Conservation (phyloP, 2,888 invertebrate species). For the Patella depressa region DNA sequence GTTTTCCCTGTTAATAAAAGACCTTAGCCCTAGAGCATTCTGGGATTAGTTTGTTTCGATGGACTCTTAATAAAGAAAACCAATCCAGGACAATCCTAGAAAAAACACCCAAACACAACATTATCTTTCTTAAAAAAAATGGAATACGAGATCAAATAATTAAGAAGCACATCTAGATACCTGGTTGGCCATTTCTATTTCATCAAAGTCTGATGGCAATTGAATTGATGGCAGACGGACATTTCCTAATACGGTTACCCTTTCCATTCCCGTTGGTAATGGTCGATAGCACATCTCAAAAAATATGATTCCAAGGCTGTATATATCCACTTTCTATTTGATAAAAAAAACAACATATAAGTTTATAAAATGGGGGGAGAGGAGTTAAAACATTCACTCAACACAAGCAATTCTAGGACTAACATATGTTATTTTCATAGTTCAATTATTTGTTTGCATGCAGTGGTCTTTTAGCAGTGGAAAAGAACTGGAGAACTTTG, state of each 20-base stretch:
- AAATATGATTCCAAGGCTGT: slow-evolving; percentile 90
- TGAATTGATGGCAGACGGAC: slow-evolving; percentile 78
- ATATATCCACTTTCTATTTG: slow-evolving; percentile 81
- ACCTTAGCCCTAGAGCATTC: no score
- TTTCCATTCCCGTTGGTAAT: slow-evolving; percentile 89
- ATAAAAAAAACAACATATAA: background rate
- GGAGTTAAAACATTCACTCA: background rate
- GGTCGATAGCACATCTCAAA: slow-evolving; percentile 91
- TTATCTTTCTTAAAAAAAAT: no score
- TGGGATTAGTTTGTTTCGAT: no score
- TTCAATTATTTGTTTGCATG: no score
- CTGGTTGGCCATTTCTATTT: slow-evolving; percentile 51
- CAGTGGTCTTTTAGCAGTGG: no score
- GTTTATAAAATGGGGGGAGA: no score
- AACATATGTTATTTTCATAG: background rate
- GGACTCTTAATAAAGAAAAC: no score
- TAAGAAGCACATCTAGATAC: slow-evolving; percentile 32
- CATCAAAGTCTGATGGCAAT: slow-evolving; percentile 79
- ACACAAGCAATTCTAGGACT: background rate
- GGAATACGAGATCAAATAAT: no score
- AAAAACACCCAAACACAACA: no score
- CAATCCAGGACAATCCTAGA: no score
- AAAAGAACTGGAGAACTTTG: no score
- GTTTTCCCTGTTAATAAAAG: no score
- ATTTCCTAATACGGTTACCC: slow-evolving; percentile 82